These are phyloP conservation scores for Dendrolimus punctatus DNA, from an alignment of 1,140 invertebrate species.

Conservation along the genomic window DNA sequence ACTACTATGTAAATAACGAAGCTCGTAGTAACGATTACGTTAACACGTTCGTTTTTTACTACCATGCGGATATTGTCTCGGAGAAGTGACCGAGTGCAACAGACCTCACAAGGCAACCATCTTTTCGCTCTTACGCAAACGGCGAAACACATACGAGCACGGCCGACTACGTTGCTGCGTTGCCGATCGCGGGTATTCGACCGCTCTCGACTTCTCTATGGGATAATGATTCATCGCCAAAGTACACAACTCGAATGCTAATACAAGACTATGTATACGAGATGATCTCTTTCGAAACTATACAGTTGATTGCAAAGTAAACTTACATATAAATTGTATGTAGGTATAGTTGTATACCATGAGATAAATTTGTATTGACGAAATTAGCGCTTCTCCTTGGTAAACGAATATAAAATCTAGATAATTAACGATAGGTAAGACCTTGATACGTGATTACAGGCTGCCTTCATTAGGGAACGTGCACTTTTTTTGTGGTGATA, in stretches of 20 bases:
- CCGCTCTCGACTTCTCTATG: constrained; percentile 13
- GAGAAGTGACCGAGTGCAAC: constrained; percentile 11
- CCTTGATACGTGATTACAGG: too few species aligned
- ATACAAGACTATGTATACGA: constrained; percentile 7
- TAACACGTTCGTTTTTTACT: constrained; percentile 2
- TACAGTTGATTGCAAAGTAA: constrained; percentile 12
- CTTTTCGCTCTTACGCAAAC: constrained; percentile 35
- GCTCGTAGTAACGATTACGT: constrained; percentile 4
- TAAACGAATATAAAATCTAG: too few species aligned
- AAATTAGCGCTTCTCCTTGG: too few species aligned
- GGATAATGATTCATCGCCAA: constrained; percentile 14
- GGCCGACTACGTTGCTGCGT: too few species aligned
- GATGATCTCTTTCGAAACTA: constrained; percentile 12
- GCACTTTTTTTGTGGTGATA: too few species aligned
- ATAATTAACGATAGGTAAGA: too few species aligned
- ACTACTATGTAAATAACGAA: too few species aligned
- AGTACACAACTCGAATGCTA: constrained; percentile 7
- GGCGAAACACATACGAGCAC: neutral
- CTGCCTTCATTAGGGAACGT: too few species aligned
- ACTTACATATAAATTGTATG: neutral
- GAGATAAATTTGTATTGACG: too few species aligned
- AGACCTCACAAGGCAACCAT: constrained; percentile 19
- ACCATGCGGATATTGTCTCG: too few species aligned
- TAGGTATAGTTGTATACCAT: too few species aligned
- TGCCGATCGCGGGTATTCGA: neutral